Base-by-base conservation (phyloP, 2,888 invertebrate species). In the Ophraella communa region DNA sequence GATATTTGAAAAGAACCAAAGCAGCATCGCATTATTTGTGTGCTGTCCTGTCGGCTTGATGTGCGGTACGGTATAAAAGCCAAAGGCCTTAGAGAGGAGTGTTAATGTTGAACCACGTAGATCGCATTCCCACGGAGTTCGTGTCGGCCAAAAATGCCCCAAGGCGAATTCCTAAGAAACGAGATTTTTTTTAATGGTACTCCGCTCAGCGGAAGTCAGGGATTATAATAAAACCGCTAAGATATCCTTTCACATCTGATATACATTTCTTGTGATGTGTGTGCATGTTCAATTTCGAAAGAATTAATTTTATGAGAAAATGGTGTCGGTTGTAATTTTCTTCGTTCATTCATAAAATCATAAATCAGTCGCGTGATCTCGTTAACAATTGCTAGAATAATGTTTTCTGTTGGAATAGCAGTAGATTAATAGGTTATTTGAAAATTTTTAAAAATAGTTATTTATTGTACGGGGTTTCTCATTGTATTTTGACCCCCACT, bases 81-180 rank as follows among this genome's bases (percentile, higher is more conserved):
- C 56, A 61, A 66, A 62, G 60, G 61, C 64, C 66, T 62, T 39
- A 56, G 10, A n/a, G n/a, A 62, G 66, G 62, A 66, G 62, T 62
- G 64, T 53, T 62, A 56, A 58, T 59, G 52, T 57, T 58, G 30
- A 47, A 35, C 65, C 53, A 65, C 59, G 61, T 52, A 49, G 54
- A 62, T 39, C 64, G 56, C 68, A 65, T 69, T 69, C 65, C 65
- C 65, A 65, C 65, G 65, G 56, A 62, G 64, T 65, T 72, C 73
- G 71, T 68, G 70, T 65, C 49, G 62, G 64, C 55, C 68, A 64
- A 52, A 51, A 35, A 56, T 67, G 68, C 71, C 66, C 65, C 52
- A 64, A 58, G 69, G 70, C 68, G 67, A 60, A 70, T 69, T 68
- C 65, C 65, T 45, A 18, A 59, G 61, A 63, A 66, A 65, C 64